phyloP scores from a whole-genome alignment of 1,140 invertebrate species.

The Leptonema lineaticorne region DNA sequence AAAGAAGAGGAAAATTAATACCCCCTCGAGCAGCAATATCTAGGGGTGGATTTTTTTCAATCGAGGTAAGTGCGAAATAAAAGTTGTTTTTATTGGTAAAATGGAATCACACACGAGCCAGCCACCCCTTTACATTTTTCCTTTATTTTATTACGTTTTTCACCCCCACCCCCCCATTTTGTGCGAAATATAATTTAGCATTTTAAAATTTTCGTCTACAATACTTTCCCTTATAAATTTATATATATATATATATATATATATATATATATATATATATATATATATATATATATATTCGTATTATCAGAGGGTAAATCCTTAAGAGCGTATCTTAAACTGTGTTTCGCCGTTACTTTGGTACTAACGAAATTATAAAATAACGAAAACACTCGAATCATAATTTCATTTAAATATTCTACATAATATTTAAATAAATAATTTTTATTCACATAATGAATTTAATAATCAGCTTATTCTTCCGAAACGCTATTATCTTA shows the following conservation, averaged over 20 bases:
- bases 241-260: too few species aligned
- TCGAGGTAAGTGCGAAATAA: conserved; percentile 21
- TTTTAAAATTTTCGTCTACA: conserved; percentile 15
- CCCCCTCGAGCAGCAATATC: neutral
- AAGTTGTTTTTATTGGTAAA: conserved; percentile 19
- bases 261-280: too few species aligned
- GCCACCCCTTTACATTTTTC: neutral
- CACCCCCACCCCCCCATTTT: neutral
- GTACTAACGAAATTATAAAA: too few species aligned
- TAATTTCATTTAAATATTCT: too few species aligned
- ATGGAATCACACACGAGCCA: conserved; percentile 10
- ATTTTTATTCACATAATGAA: too few species aligned
- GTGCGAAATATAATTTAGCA: conserved; percentile 12
- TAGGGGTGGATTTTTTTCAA: conserved; percentile 15
- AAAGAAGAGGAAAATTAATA: conserved; percentile 4
- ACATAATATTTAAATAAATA: too few species aligned
- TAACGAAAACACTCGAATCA: too few species aligned
- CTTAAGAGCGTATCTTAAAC: conserved; percentile 3
- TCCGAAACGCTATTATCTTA: too few species aligned
- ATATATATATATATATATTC: too few species aligned
- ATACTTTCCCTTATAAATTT: too few species aligned
- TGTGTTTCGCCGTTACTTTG: conserved; percentile 25
- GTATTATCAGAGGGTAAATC: too few species aligned
- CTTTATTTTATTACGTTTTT: neutral
- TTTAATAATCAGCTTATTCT: too few species aligned